A percentile compares a stretch with the other conserved stretches of the same genome.
Evolutionary conservation across 2,113 vertebrate species (phyloP).

Genomic region (Apus apus): DNA sequence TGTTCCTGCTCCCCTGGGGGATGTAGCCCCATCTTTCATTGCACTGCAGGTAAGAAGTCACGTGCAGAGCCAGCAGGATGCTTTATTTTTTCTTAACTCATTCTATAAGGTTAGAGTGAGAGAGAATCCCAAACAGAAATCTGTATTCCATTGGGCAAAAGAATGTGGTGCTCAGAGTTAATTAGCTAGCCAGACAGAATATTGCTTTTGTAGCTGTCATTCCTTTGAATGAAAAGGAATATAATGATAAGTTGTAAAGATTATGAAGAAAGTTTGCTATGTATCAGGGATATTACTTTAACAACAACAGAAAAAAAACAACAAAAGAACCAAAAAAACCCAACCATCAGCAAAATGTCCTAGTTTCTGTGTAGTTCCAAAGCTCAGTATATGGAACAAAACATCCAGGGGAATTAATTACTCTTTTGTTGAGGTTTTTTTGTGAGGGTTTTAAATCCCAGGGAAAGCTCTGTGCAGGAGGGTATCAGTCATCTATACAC

Average conservation of each 20-base stretch:
- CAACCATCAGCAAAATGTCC: slow-evolving; percentile 21
- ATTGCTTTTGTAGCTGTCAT: not conserved
- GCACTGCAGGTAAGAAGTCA: not conserved
- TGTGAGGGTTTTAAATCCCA: slow-evolving; percentile 35
- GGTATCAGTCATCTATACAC: slow-evolving; percentile 17
- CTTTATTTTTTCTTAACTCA: not conserved
- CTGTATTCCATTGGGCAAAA: not conserved
- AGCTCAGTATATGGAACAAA: slow-evolving; percentile 43
- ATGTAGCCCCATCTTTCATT: not conserved
- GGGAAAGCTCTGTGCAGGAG: not conserved
- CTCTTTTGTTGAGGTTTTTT: slow-evolving; percentile 6
- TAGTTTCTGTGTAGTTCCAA: slow-evolving; percentile 51
- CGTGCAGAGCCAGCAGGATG: not conserved
- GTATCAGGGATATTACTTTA: slow-evolving; percentile 48
- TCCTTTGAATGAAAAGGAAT: slow-evolving; percentile 1
- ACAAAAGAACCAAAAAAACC: not conserved
- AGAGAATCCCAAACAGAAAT: not conserved
- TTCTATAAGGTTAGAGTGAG: not conserved
- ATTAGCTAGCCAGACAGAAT: not conserved
- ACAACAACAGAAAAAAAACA: not conserved
- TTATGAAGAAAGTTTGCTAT: slow-evolving; percentile 23
- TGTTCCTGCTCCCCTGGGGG: not conserved
- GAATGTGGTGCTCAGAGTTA: not conserved
- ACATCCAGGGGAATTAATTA: slow-evolving; percentile 64
- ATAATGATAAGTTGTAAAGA: slow-evolving; percentile 39